Conservation (phyloP, 1,140 invertebrate genomes). For the Aphaenogaster ashmeadi region DNA sequence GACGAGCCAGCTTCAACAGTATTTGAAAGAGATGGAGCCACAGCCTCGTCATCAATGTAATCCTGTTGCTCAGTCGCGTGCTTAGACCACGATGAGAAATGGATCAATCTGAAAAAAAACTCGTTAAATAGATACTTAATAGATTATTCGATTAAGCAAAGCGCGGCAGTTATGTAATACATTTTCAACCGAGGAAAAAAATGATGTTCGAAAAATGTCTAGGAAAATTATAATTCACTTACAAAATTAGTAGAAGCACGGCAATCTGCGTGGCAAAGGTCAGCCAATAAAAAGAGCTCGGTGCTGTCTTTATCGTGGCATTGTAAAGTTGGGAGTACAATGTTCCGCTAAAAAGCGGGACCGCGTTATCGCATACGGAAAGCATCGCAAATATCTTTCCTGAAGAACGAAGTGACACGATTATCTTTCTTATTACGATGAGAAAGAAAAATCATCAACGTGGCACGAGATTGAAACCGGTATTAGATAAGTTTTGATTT, state of each 20-base stretch:
- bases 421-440: slow-evolving; percentile 1
- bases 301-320: slow-evolving; percentile 88
- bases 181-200: background rate
- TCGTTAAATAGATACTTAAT: slow-evolving; percentile 19
- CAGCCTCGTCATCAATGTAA: slow-evolving; percentile 9
- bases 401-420: slow-evolving; percentile 76
- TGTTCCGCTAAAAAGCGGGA: slow-evolving; percentile 90
- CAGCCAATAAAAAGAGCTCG: slow-evolving; percentile 90
- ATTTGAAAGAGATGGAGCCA: background rate
- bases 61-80: background rate
- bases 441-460: background rate
- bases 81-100: slow-evolving; percentile 57
- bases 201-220: background rate
- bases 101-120: slow-evolving; percentile 67
- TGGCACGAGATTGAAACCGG: background rate
- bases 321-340: slow-evolving; percentile 92
- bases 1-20: background rate
- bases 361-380: slow-evolving; percentile 92
- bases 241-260: slow-evolving; percentile 90
- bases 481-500: background rate
- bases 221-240: slow-evolving; percentile 82
- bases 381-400: slow-evolving; percentile 92
- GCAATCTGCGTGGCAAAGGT: slow-evolving; percentile 90
- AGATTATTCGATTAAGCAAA: slow-evolving; percentile 22
- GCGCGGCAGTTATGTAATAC: background rate